Base-by-base conservation (phyloP, 2,888 invertebrate species). In the Ptychoptera contaminata region DNA sequence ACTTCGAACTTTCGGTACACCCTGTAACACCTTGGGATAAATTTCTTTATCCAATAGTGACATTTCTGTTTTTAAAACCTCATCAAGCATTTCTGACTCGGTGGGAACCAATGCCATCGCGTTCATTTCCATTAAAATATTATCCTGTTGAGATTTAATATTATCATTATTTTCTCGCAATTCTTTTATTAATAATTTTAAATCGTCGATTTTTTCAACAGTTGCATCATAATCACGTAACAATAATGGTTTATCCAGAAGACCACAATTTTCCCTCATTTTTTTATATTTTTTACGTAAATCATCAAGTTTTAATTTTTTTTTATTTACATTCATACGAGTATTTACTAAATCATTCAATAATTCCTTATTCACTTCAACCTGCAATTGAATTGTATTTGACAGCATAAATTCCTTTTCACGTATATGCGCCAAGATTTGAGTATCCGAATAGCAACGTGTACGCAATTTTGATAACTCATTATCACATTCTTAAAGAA, bases 181-280 rank as follows among this genome's bases (percentile, higher is more conserved):
- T 9, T 47, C 42, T 1, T 42, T 35, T 0, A 58, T 44, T 8
- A 11, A 40, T 0, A n/a, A 30, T 7, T 42, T 48, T 2, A 55
- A 46, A 1, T 10, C 16, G 1, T 37, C 40, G 0, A 56, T 16
- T 8, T 39, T 51, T 1, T 50, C 40, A 0, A 52, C 44, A 0
- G 61, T 62, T 0, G 14, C 29, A 43, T 63, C 63, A 41, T 52
- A 63, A 40, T 63, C 63, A 8, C 51, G 34, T 51, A 63, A 50
- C 3, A 63, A 49, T 0, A 51, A 48, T 0, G 59, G 61, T 47
- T 60, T 60, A 34, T 57, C 52, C 3, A 63, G 47, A 0, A 63
- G 49, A 1, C 62, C 63, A 16, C 58, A 54, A 35, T 58, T 52
- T 12, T 48, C 54, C 41, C 53, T 56, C 1, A 59, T 44, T 2